These are phyloP conservation scores for Ophiodon elongatus DNA, from an alignment of 2,113 vertebrate species.

Conservation along the genomic window DNA sequence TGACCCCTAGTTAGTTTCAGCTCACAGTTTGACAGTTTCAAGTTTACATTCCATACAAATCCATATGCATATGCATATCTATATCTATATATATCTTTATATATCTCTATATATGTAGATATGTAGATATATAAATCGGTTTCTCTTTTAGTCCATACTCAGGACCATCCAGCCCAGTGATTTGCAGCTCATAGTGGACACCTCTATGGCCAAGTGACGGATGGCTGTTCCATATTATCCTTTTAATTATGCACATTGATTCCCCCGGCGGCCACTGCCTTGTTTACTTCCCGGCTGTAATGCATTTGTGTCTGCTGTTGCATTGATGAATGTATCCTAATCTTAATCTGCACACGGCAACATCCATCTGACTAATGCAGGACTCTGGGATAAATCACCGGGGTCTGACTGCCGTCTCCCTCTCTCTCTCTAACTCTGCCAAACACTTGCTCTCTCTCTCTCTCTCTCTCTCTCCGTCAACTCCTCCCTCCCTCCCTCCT, in stretches of 20 bases:
- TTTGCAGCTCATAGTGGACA: constrained; percentile 51
- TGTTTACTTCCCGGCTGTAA: constrained; percentile 87
- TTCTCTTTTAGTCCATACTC: constrained; percentile 19
- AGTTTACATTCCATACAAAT: background rate
- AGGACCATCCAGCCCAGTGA: background rate
- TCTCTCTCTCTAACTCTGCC: constrained; percentile 34
- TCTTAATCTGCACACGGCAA: constrained; percentile 82
- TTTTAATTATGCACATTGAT: constrained; percentile 86
- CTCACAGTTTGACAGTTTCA: background rate
- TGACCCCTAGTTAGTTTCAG: background rate
- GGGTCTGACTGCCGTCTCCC: constrained; percentile 41
- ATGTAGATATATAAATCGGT: background rate
- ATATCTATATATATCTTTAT: background rate
- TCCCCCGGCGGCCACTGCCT: constrained; percentile 72
- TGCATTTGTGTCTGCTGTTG: constrained; percentile 82
- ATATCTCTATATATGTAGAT: no score
- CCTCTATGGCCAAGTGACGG: constrained; percentile 69
- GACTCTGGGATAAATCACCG: constrained; percentile 81
- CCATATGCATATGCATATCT: background rate
- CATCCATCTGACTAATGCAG: constrained; percentile 81
- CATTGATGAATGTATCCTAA: constrained; percentile 86
- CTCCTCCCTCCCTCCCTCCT: background rate
- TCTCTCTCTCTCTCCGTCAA: constrained; percentile 41
- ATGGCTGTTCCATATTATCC: constrained; percentile 78
- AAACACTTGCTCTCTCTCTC: constrained; percentile 32